Evolutionary conservation across 2,888 invertebrate species (phyloP), one percentile per base, ranked within the genome.

Genomic region (Ceriagrion tenellum): DNA sequence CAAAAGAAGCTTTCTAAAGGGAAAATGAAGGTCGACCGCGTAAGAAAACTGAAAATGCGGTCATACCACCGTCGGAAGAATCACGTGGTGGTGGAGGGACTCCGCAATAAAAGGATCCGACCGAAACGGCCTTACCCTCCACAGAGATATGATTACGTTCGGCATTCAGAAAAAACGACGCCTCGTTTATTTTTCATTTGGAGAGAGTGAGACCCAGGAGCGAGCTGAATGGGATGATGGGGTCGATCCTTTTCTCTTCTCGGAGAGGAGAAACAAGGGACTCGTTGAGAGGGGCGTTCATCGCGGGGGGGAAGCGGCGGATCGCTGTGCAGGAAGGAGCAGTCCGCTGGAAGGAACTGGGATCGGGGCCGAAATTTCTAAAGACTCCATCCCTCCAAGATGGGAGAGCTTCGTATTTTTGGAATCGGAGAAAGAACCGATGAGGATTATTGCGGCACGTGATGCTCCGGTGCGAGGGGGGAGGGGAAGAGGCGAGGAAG

Each of bases 331-430:
- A 20, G 59, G 59, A 59, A 2, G 59, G 12, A n/a, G 30, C 35
- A 81, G 10, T 13, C 13, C 81, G 74, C 74, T 30, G 74, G 13
- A 35, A 20, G 59, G 18, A 20, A 20, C 59, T 59, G 74, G 16
- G 35, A 18, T 30, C 10, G 35, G 74, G 35, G 16, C 74, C 74
- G 74, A 81, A 81, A 81, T 81, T 81, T 81, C 30, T 69, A 1
- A 23, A 69, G 81, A 35, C 81, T 16, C 30, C 81, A 10, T 8
- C 35, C 30, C 35, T 81, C n/a, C 81, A 16, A 81, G 81, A 81
- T 30, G 81, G 59, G 59, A n/a, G 81, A 35, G 81, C 81, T 35
- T 81, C 35, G 81, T 81, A 81, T 81, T 81, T 81, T 81, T 81
- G 81, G 81, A 81, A 81, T 30, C 16, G 81, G 10, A 35, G 81